Conservation (phyloP, 2,888 invertebrate species). For the Stenoptilia bipunctidactyla region DNA sequence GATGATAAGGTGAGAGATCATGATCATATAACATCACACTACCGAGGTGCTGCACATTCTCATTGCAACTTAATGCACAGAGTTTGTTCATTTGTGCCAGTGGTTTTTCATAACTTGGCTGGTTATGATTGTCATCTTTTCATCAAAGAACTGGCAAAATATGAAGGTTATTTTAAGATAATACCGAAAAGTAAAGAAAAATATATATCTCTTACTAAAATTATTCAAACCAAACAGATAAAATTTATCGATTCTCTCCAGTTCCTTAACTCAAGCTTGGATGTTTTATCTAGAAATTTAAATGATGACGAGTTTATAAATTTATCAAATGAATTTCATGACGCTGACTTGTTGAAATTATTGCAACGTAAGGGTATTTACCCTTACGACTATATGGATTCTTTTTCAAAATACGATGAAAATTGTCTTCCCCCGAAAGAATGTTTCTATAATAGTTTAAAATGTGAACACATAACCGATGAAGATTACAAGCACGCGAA, state of each 20-base stretch:
- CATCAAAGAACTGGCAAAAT: conserved; percentile 14
- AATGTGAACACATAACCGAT: conserved; percentile 9
- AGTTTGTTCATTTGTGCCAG: conserved; percentile 16
- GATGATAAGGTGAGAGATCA: conserved; percentile 10
- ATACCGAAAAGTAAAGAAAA: conserved; percentile 18
- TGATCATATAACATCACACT: too few species aligned
- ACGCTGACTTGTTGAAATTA: neutral
- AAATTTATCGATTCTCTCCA: too few species aligned
- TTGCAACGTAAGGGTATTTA: neutral
- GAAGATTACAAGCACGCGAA: conserved; percentile 7
- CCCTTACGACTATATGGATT: neutral
- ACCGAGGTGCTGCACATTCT: conserved; percentile 11
- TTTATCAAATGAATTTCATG: neutral
- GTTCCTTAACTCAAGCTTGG: too few species aligned
- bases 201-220: conserved; percentile 12
- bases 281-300: neutral
- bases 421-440: conserved; percentile 11
- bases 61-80: conserved; percentile 14
- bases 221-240: too few species aligned
- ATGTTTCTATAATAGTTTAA: conserved; percentile 14
- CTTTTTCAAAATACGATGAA: neutral
- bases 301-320: neutral
- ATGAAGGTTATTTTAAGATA: conserved; percentile 12
- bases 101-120: conserved; percentile 18
- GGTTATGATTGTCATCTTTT: conserved; percentile 4